A percentile compares a stretch with the other conserved stretches of the same genome.
Evolutionary conservation across 2,888 invertebrate species (phyloP).

Genomic region (Amblyjoppa proteus): DNA sequence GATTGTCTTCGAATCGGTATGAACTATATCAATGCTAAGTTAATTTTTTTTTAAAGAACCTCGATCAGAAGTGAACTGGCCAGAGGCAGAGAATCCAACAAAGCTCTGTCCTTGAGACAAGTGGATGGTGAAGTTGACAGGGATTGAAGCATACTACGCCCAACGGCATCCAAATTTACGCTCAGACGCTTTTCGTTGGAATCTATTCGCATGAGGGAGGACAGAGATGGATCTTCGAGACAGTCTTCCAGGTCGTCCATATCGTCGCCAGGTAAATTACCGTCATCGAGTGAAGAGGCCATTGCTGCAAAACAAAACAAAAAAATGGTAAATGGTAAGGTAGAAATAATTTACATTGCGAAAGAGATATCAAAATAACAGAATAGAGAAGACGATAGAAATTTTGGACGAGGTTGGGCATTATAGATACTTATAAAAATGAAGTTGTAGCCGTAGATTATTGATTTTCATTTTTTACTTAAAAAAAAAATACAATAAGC

Average conservation of each 20-base stretch:
- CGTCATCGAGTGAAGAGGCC: conserved; percentile 12
- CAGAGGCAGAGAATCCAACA: conserved; percentile 43
- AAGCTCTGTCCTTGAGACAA: conserved; percentile 22
- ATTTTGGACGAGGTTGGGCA: background rate
- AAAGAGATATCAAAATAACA: background rate
- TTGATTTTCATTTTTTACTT: too few species aligned
- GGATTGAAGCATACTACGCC: conserved; percentile 42
- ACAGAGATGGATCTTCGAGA: background rate
- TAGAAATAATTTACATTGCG: background rate
- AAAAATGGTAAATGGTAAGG: background rate
- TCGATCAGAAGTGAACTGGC: conserved; percentile 47
- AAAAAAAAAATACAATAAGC: too few species aligned
- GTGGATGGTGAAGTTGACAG: conserved; percentile 28
- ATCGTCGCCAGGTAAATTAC: conserved; percentile 5
- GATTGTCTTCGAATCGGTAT: conserved; percentile 17
- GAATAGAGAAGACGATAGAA: background rate
- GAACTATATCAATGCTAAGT: background rate
- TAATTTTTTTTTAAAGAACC: conserved; percentile 31
- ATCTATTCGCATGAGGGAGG: conserved; percentile 1
- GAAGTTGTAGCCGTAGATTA: background rate
- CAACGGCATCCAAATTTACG: conserved; percentile 39
- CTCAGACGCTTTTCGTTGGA: conserved; percentile 7
- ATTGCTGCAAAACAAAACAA: conserved; percentile 29
- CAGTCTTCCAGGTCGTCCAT: conserved; percentile 16
- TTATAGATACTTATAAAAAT: background rate